Conservation (phyloP, 2,113 vertebrate species). For the Halcyon malimbica region DNA sequence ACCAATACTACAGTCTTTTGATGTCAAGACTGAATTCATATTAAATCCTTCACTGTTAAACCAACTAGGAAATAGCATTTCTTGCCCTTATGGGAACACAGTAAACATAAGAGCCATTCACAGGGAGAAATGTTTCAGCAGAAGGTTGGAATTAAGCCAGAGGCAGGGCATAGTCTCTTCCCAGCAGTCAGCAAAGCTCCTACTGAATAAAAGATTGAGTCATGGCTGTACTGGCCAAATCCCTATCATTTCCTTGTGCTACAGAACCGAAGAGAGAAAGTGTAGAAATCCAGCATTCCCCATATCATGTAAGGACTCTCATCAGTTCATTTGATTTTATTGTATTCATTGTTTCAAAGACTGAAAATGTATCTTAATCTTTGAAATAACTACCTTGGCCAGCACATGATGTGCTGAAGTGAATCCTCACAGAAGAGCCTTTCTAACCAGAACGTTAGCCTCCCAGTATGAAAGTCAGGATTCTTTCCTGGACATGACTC, state of each 20-base stretch:
- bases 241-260: not conserved
- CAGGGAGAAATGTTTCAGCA: not conserved
- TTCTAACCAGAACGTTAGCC: not conserved
- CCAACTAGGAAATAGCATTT: not conserved
- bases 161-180: not conserved
- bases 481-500: not conserved
- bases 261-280: not conserved
- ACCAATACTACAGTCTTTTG: not conserved
- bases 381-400: not conserved
- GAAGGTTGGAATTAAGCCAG: not conserved
- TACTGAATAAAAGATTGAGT: not conserved
- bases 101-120: not conserved
- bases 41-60: not conserved
- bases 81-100: not conserved
- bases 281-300: not conserved
- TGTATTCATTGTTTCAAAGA: not conserved
- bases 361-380: not conserved
- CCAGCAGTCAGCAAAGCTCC: not conserved
- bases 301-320: not conserved
- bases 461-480: not conserved
- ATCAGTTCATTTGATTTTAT: not conserved
- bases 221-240: not conserved
- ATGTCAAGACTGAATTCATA: not conserved
- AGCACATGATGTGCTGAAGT: not conserved
- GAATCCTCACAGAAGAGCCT: not conserved